Evolutionary conservation across 2,797 vertebrate species (phyloP), one percentile per base, ranked within the genome.

Genomic region (Rhinichthys osculus): DNA sequence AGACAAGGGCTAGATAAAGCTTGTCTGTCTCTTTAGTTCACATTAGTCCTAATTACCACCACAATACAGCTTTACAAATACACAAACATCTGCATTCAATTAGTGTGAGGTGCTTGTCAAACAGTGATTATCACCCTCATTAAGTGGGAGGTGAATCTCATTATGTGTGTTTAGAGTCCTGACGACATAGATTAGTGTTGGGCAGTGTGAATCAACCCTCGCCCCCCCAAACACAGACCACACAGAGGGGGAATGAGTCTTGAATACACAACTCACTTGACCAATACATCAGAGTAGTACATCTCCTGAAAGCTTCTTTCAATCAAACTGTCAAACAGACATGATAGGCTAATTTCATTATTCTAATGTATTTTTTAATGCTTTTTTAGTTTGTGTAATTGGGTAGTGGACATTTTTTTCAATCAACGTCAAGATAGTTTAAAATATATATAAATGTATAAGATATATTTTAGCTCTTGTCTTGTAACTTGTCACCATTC

Each of bases 111-210:
- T 54, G 33, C 35, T 64, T 59, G 74, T 87, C 44, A 76, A 66
- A 80, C 59, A 67, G 82, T 84, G 70, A 87, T 87, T 84, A 87
- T 81, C 82, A 84, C 44, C 78, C 70, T 87, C 69, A 81, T 84
- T 87, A 84, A 54, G 7, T 47, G 27, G 77, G 82, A 64, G 66
- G 82, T 3, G 67, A 80, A 87, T 87, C 82, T 87, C 82, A 87
- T 87, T 87, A 87, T 79, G 17, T 74, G 76, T 87, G 86, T 87
- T 87, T 84, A 74, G 77, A 76, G 38, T 83, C 81, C 73, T 86
- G 85, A 78, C 73, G 66, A 72, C 73, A 70, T 40, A 83, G 81
- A 86, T 86, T 86, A 86, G 86, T 80, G 78, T 38, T 0, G 35
- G 42, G 2, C 17, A 42, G 47, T 71, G 35, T 77, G 71, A 80